Percentiles rank a stretch among this genome's conserved stretches.
phyloP scores from a whole-genome alignment of 2,888 invertebrate genomes.

The Epirrita christyi region DNA sequence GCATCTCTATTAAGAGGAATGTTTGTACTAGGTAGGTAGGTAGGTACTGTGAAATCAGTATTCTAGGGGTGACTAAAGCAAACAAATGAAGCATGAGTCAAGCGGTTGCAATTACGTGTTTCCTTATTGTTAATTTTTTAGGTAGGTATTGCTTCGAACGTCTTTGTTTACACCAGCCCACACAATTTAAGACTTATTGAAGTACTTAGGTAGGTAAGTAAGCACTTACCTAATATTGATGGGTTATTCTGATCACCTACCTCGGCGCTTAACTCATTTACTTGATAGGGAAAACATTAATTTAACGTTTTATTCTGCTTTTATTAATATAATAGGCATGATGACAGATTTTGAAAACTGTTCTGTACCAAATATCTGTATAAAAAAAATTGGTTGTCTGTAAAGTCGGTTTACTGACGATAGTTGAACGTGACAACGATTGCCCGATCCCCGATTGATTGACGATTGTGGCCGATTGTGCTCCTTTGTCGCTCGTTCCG shows the following conservation, averaged over 20 bases:
- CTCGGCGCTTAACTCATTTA: neutral
- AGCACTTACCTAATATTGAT: neutral
- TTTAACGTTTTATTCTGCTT: neutral
- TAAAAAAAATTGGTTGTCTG: too few relatives aligned
- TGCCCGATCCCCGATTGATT: too few relatives aligned
- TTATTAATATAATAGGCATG: too few relatives aligned
- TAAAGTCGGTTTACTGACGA: too few relatives aligned
- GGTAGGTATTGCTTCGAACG: constrained; percentile 4
- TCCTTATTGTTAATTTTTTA: neutral
- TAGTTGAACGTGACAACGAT: too few relatives aligned
- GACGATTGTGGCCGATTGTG: too few relatives aligned
- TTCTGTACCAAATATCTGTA: too few relatives aligned
- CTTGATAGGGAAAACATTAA: neutral
- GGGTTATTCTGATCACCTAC: too few relatives aligned
- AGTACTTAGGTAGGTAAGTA: neutral
- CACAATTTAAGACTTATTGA: neutral
- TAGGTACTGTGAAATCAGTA: neutral
- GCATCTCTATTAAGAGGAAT: neutral
- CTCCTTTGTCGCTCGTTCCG: too few relatives aligned
- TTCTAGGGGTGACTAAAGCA: constrained; percentile 13
- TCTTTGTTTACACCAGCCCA: constrained; percentile 5
- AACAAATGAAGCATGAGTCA: constrained; percentile 20
- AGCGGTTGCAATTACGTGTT: constrained; percentile 5
- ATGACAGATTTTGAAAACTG: too few relatives aligned
- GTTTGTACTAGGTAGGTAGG: neutral